Base-by-base conservation (phyloP, 2,888 invertebrate species). In the Drosophila austrosaltans region DNA sequence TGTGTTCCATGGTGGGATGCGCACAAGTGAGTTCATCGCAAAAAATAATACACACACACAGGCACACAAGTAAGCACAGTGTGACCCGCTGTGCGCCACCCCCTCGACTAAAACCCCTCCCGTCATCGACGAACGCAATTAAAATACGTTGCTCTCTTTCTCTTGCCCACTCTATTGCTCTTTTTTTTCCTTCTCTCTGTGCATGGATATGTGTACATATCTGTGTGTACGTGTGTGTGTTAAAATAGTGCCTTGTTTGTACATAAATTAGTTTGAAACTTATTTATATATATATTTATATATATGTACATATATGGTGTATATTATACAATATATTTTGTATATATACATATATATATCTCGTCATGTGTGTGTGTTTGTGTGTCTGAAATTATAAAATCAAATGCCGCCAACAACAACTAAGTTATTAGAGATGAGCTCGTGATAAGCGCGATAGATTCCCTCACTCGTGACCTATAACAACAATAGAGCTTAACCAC, bases 1-100 rank as follows among this genome's bases (percentile, higher is more conserved):
- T 48, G 70, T 72, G 66, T 72, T 81, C 73, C 78, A 75, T 79
- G 76, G 75, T 76, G 81, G 84, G 82, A 75, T 82, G 79, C 83
- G 78, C 82, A 64, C 78, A 81, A 48, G 89, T 89, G 89, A 89
- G 90, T 89, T 89, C 90, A 89, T 89, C 89, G 89, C 90, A 89
- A 85, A 90, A 89, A 89, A 89, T 90, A 90, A 81, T 80, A 84
- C 82, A 78, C 81, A 78, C 72, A 57, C 65, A 62, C 81, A 78
- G 70, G 53, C 65, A 62, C 62, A 67, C 48, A 67, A 7, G 39
- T 36, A 36, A 36, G 10, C 6, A 62, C 10, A 58, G 64, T 63
- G 69, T 69, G 61, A 60, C 65, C 61, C 61, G 57, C 57, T 64
- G 64, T 69, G 69, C 58, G 69, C 58, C 74, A 44, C 58, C 59